Base-by-base conservation (phyloP, 2,113 vertebrate genomes). In the Aspiorhynchus laticeps region DNA sequence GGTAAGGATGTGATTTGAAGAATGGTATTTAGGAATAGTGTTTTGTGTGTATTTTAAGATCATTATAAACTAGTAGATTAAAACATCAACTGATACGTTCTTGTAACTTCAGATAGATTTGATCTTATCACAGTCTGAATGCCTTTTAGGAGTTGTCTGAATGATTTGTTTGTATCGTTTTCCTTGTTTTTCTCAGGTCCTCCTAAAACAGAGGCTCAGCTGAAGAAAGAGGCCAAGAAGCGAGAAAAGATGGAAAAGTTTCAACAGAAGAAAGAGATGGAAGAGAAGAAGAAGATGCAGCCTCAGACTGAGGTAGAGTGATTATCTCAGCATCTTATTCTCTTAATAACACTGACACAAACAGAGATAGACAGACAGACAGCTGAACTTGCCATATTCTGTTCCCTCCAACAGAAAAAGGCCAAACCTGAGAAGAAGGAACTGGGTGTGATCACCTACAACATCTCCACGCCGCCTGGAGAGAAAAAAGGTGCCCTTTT, bases 201-300 rank as follows among this genome's bases (percentile, higher is more conserved):
- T 12, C 94, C 94, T 10, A 98, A 98, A 90, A 97, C 96, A 0
- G 95, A 97, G 33, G 95, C 97, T 11, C 97, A 98, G 91, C 91
- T 97, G 74, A 98, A 97, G 91, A 98, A 97, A 81, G 97, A 98
- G 83, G 97, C 97, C 2, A 97, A 97, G 92, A 98, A 97, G 90
- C 95, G 91, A 86, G 97, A 98, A 85, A 98, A 98, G 88, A 87
- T 98, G 87, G 97, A 97, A 85, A 97, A 97, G 89, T 98, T 98
- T 90, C 97, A 97, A 59, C 96, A 98, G 92, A 98, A 98, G 92
- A 97, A 97, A 84, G 96, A 96, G 26, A 95, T 93, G 91, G 94
- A 95, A 90, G 94, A 95, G 33, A 96, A 96, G 86, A 96, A 96
- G 88, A 97, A 96, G 88, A 93, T 90, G 19, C 90, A 89, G 71